These are phyloP conservation scores for Onychorhynchus coronatus DNA, from an alignment of 2,113 vertebrate genomes.

Conservation along the genomic window DNA sequence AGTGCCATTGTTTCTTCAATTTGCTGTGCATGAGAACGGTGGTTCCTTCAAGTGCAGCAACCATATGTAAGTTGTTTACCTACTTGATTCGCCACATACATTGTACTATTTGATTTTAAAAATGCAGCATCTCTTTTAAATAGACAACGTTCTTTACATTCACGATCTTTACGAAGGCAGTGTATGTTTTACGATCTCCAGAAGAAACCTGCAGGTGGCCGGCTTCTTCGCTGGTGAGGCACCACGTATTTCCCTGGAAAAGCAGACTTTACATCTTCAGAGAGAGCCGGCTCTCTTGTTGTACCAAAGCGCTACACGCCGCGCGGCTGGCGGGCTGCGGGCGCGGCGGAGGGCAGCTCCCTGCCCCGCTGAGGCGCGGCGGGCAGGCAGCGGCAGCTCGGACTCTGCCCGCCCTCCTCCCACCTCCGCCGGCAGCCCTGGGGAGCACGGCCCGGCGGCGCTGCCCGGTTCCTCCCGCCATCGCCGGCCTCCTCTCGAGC, in stretches of 20 bases:
- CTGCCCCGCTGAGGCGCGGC: not conserved
- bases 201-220: constrained; percentile 73
- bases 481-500: no score
- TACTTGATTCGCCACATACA: constrained; percentile 86
- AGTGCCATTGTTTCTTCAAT: constrained; percentile 88
- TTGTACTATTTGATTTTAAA: constrained; percentile 84
- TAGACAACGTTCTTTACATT: constrained; percentile 75
- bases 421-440: not conserved
- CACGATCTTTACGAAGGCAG: constrained; percentile 60
- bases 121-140: constrained; percentile 75
- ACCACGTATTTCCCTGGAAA: constrained; percentile 18
- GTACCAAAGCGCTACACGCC: not conserved
- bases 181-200: constrained; percentile 70
- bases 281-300: not conserved
- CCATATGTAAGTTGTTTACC: constrained; percentile 91
- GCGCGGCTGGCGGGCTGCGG: not conserved
- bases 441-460: not conserved
- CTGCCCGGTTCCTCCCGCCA: not conserved
- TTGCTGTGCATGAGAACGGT: constrained; percentile 81
- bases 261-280: constrained; percentile 10
- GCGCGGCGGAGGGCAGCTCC: not conserved
- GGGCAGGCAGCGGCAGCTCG: not conserved
- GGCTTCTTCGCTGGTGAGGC: constrained; percentile 56
- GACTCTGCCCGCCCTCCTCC: not conserved
- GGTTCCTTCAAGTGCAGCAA: constrained; percentile 86